Conservation (phyloP, 2,888 invertebrate species). For the Deroplatys truncata region DNA sequence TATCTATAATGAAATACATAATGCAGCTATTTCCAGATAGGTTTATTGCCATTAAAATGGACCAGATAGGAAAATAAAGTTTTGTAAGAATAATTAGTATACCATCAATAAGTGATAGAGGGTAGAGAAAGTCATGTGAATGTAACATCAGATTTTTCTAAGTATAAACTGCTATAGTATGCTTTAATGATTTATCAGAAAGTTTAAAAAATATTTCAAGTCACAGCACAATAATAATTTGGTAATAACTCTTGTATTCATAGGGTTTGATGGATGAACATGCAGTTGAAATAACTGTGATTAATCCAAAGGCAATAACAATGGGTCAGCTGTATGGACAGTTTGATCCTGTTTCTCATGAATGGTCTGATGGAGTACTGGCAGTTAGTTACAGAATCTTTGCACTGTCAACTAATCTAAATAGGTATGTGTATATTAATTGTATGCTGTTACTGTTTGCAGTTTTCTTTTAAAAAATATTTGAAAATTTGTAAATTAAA, state of each 20-base stretch:
- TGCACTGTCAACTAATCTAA: constrained; percentile 68
- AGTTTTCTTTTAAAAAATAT: neutral
- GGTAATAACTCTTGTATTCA: neutral
- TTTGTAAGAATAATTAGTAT: no score
- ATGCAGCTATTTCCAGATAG: no score
- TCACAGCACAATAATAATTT: no score
- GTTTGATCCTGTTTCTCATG: constrained; percentile 90
- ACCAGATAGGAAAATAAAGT: no score
- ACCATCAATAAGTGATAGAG: no score
- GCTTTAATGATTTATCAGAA: no score
- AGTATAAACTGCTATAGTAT: no score
- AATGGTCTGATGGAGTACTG: constrained; percentile 88
- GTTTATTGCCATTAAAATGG: no score
- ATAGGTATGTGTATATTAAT: constrained; percentile 50
- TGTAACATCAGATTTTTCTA: no score
- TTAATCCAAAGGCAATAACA: constrained; percentile 93
- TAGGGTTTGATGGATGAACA: constrained; percentile 72
- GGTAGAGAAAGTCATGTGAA: no score
- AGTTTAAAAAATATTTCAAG: no score
- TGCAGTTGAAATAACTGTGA: constrained; percentile 71
- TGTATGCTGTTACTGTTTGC: neutral
- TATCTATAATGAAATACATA: no score
- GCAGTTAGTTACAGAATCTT: constrained; percentile 79
- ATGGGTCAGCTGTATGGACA: constrained; percentile 94
- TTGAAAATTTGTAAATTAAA: constrained; percentile 31